phyloP scores from a whole-genome alignment of 2,888 invertebrate species.

The Nebria salina region DNA sequence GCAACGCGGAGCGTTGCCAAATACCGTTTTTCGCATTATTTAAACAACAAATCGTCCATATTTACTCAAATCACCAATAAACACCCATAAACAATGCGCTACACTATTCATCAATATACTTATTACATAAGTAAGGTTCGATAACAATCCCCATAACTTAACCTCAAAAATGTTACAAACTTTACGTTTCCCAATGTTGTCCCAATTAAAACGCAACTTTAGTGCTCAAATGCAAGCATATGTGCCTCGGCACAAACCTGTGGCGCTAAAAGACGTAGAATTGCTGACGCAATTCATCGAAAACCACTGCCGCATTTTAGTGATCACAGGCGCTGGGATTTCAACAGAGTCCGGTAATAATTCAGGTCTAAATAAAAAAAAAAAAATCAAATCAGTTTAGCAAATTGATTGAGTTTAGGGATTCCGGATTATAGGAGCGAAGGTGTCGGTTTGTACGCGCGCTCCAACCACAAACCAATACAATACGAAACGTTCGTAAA shows the following conservation, averaged over 20 bases:
- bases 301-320: constrained; percentile 68
- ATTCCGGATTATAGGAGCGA: constrained; percentile 95
- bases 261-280: constrained; percentile 68
- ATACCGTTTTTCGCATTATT: background rate
- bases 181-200: constrained; percentile 4
- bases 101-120: background rate
- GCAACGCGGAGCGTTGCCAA: background rate
- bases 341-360: constrained; percentile 89
- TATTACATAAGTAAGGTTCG: background rate
- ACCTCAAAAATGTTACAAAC: constrained; percentile 20
- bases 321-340: constrained; percentile 93
- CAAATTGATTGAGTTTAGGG: constrained; percentile 65
- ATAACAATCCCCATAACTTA: background rate
- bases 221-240: constrained; percentile 32
- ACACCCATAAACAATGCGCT: background rate
- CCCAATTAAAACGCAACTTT: constrained; percentile 2
- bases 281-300: constrained; percentile 70
- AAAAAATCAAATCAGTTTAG: background rate
- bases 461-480: constrained; percentile 84
- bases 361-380: too few relatives aligned
- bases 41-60: background rate
- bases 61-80: background rate
- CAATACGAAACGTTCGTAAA: constrained; percentile 86
- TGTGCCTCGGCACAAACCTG: constrained; percentile 80
- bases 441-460: constrained; percentile 90